Conservation (phyloP, 2,113 vertebrate species). For the Hemiscyllium ocellatum region DNA sequence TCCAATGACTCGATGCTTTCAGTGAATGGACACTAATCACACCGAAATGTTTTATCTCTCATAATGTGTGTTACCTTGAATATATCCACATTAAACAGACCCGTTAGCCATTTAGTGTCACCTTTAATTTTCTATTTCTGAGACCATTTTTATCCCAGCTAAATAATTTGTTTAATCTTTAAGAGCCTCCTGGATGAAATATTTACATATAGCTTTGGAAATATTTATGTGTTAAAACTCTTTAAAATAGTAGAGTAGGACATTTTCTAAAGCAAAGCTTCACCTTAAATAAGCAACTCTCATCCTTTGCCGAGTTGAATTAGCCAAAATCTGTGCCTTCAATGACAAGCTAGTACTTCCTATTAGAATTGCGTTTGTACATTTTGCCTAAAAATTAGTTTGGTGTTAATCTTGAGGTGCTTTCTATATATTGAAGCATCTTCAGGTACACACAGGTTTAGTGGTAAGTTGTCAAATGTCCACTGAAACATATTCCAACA, state of each 20-base stretch:
- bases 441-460: neutral
- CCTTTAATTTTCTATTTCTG: neutral
- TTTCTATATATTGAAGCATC: neutral
- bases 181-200: neutral
- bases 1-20: neutral
- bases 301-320: neutral
- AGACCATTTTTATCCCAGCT: neutral
- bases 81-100: neutral
- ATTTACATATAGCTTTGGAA: neutral
- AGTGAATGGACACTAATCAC: conserved; percentile 8
- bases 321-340: neutral
- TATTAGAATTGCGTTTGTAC: neutral
- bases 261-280: too few species aligned
- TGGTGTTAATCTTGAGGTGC: neutral
- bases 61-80: neutral
- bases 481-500: neutral
- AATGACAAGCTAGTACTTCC: neutral
- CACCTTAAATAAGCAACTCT: neutral
- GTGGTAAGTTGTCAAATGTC: neutral
- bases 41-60: neutral
- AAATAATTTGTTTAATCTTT: conserved; percentile 2
- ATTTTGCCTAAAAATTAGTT: neutral
- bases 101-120: neutral
- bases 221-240: neutral
- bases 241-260: neutral